Conservation (phyloP, 2,113 vertebrate genomes). For the Anoura caudifer region DNA sequence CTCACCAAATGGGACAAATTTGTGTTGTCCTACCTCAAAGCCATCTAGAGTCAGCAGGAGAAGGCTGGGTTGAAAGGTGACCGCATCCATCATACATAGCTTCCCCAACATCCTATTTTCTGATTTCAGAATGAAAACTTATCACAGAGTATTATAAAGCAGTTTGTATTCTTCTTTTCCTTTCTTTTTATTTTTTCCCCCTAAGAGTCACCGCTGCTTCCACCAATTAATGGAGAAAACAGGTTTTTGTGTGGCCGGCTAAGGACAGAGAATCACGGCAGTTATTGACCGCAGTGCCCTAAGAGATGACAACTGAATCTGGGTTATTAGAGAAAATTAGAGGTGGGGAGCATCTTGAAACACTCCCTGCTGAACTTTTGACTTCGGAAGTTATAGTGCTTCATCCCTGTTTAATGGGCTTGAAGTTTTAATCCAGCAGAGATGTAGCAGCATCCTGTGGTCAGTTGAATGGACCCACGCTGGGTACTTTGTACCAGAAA, state of each 20-base stretch:
- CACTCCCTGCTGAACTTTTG: slow-evolving; percentile 61
- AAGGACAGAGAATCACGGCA: not conserved
- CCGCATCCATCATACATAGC: not conserved
- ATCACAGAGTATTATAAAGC: not conserved
- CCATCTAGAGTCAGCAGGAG: not conserved
- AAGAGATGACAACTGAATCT: not conserved
- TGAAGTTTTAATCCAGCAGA: slow-evolving; percentile 57
- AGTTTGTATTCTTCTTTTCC: not conserved
- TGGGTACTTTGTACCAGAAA: not conserved
- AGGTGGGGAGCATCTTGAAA: slow-evolving; percentile 52
- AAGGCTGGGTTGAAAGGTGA: not conserved
- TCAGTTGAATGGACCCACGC: slow-evolving; percentile 35
- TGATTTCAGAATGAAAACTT: slow-evolving; percentile 13
- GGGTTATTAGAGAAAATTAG: slow-evolving; percentile 51
- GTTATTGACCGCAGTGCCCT: slow-evolving; percentile 1
- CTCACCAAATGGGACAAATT: not conserved
- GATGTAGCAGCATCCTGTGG: slow-evolving; percentile 71
- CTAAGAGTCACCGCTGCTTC: not conserved
- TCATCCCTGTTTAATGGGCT: slow-evolving; percentile 74
- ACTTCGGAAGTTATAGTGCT: slow-evolving; percentile 36
- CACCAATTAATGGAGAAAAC: slow-evolving; percentile 50
- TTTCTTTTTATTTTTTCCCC: too few relatives aligned
- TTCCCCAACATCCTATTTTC: not conserved
- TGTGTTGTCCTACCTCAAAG: not conserved
- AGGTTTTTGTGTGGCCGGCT: not conserved